Evolutionary conservation across 2,888 invertebrate genomes (phyloP), one percentile per base, ranked within the genome.

Genomic region (Empis livida): DNA sequence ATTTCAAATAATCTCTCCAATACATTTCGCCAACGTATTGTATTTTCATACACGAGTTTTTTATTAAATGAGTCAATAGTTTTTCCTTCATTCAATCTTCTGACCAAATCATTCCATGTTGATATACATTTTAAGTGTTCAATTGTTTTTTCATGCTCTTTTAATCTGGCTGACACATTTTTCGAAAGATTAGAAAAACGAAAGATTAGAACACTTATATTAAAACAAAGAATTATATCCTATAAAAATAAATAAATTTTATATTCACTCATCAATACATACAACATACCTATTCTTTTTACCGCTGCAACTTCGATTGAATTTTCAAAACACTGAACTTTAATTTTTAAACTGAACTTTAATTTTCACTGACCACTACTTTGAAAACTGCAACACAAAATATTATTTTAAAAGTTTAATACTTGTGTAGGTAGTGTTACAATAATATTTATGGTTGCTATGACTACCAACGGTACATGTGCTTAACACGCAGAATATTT

Each of bases 161-260:
- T 39, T 39, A 39, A 39, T 39, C 39, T 39, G 17, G 39, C 39
- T 39, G 39, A 39, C 16, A 39, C 17, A 39, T 39, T 39, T 20
- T 39, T 39, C 17, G 17, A 39, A 39, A 17, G 17, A 39, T 39
- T 39, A 38, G 42, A 31, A 42, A 42, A 42, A 42, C 42, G 42
- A 42, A 42, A 42, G 3, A 42, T 42, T 30, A 42, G 20, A 30
- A 42, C 42, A 30, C 42, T 42, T 42, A 42, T 42, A 42, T 42
- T 31, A 42, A 42, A 42, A 42, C 27, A 42, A 42, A 42, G 10
- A 42, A 30, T 42, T 42, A 38, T 38, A 38, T 38, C 38, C 15
- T 38, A 32, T 38, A 38, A 38, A 38, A 38, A 38, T 38, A 38
- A 38, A 38, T 38, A 38, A 38, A 38, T 38, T 38, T 38, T 38